These are phyloP conservation scores for Labeo rohita DNA, from an alignment of 2,113 vertebrate genomes.

Conservation along the genomic window DNA sequence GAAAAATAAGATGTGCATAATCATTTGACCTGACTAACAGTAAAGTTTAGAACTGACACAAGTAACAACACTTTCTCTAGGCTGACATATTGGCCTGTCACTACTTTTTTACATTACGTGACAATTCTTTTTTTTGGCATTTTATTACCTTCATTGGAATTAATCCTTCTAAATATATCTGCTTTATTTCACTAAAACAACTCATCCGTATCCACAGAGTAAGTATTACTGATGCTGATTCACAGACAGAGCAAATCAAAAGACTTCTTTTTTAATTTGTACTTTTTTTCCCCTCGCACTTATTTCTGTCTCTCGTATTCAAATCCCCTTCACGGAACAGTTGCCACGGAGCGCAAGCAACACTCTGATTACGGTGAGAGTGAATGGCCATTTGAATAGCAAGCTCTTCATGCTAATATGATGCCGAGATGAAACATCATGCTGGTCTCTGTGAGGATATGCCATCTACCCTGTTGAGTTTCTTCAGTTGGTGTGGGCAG, in stretches of 20 bases:
- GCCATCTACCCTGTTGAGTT: slow-evolving; percentile 19
- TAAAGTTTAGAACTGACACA: too few species aligned
- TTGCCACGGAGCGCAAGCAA: slow-evolving; percentile 45
- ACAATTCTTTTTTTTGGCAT: too few species aligned
- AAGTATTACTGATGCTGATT: not conserved
- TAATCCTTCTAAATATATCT: not conserved
- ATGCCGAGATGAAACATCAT: slow-evolving; percentile 34
- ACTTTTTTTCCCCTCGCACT: not conserved
- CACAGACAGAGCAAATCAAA: not conserved
- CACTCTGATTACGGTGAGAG: slow-evolving; percentile 20
- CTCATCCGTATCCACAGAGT: not conserved
- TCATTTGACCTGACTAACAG: too few species aligned
- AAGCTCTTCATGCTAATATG: slow-evolving; percentile 28
- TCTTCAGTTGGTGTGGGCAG: slow-evolving; percentile 23
- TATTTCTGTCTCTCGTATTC: not conserved
- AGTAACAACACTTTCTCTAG: too few species aligned
- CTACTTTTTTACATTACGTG: not conserved
- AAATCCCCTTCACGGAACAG: slow-evolving; percentile 59
- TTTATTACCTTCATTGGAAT: not conserved
- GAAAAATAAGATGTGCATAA: too few species aligned
- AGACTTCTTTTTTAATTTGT: not conserved
- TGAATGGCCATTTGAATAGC: slow-evolving; percentile 46
- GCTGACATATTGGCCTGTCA: too few species aligned
- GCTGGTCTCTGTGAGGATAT: slow-evolving; percentile 24
- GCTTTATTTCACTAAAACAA: not conserved